phyloP scores from a whole-genome alignment of 1,140 invertebrate species.

The Tetramorium simillimum region DNA sequence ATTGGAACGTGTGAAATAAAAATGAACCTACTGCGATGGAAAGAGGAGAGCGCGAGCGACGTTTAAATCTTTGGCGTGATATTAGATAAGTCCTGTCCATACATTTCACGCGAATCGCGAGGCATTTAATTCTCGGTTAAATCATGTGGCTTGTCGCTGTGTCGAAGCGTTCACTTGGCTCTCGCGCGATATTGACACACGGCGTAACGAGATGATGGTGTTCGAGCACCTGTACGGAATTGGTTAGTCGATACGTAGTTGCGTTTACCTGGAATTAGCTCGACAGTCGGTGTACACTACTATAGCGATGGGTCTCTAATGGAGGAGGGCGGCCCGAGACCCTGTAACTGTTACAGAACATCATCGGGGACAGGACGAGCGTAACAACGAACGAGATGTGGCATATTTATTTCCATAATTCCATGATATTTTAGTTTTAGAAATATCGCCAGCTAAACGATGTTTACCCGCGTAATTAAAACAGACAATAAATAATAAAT shows the following conservation, averaged over 20 bases:
- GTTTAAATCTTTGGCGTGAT: neutral
- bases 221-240: conserved; percentile 66
- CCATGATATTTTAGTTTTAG: neutral
- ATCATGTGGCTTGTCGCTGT: conserved; percentile 19
- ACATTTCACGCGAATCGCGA: neutral
- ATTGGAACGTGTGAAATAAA: neutral
- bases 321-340: conserved; percentile 65
- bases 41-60: neutral
- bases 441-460: neutral
- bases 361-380: conserved; percentile 36
- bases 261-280: conserved; percentile 76
- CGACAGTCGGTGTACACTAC: conserved; percentile 66
- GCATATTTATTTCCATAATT: neutral
- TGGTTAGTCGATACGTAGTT: conserved; percentile 73
- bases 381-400: neutral
- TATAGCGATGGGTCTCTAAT: conserved; percentile 69
- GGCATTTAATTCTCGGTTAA: conserved; percentile 38
- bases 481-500: neutral
- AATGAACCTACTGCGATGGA: neutral
- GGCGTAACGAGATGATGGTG: conserved; percentile 49
- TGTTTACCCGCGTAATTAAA: neutral
- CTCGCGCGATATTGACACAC: conserved; percentile 62
- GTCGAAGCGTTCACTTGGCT: conserved; percentile 24
- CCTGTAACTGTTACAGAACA: conserved; percentile 60
- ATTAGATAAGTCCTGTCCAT: neutral